Conservation (phyloP, 1,140 invertebrate species). For the Micrasema minimum region DNA sequence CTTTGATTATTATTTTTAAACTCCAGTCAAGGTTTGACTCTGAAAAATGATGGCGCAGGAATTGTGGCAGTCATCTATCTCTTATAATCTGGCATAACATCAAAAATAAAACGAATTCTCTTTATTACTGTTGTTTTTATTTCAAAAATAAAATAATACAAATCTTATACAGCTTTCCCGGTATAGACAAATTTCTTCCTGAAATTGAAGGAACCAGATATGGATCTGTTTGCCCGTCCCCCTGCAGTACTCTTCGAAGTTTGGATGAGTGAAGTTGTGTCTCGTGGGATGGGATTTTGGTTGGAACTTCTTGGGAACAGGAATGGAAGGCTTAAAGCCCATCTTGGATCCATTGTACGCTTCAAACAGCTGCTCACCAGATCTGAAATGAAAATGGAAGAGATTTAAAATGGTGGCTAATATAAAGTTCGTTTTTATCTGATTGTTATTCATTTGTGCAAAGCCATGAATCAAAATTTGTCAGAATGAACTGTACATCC, state of each 20-base stretch:
- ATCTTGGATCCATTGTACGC: conserved; percentile 73
- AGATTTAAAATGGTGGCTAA: background rate
- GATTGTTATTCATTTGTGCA: too few relatives aligned
- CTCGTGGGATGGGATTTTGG: conserved; percentile 55
- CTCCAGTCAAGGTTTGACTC: too few relatives aligned
- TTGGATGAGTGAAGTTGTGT: conserved; percentile 48
- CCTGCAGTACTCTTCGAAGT: conserved; percentile 50
- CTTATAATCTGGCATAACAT: too few relatives aligned
- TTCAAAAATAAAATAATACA: conserved; percentile 4
- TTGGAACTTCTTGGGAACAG: conserved; percentile 62
- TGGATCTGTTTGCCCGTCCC: conserved; percentile 35
- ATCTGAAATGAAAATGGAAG: conserved; percentile 57
- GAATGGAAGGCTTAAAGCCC: conserved; percentile 73
- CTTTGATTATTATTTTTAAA: too few relatives aligned
- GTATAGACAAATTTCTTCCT: conserved; percentile 31
- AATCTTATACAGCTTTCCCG: conserved; percentile 6
- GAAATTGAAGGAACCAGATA: conserved; percentile 47
- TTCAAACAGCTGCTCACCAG: conserved; percentile 67
- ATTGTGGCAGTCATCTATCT: too few relatives aligned
- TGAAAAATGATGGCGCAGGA: too few relatives aligned
- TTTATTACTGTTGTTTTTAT: conserved; percentile 17
- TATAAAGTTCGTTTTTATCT: too few relatives aligned
- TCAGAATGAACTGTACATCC: too few relatives aligned
- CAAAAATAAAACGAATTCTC: too few relatives aligned
- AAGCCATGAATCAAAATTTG: too few relatives aligned